These are phyloP conservation scores for Neodiprion pinetum DNA, from an alignment of 1,140 invertebrate genomes.

Conservation along the genomic window DNA sequence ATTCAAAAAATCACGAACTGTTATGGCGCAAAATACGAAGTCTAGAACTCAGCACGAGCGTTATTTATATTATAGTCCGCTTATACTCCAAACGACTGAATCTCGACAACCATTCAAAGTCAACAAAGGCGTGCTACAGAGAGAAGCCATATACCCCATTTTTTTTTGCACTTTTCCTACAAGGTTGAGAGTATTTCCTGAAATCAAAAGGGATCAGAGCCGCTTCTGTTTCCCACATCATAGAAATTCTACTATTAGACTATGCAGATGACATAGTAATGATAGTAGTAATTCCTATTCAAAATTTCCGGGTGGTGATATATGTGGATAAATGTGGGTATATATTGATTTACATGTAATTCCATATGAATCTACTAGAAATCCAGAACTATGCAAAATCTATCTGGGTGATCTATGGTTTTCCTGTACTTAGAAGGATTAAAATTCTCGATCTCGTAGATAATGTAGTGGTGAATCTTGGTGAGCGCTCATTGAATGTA, in stretches of 20 bases:
- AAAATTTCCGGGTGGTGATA: no score
- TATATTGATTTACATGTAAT: no score
- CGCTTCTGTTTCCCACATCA: background rate
- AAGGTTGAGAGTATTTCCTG: conserved; percentile 22
- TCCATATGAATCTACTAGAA: no score
- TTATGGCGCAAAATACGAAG: conserved; percentile 25
- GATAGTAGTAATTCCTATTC: background rate
- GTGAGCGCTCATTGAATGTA: no score
- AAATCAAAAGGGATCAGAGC: conserved; percentile 14
- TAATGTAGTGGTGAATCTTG: no score
- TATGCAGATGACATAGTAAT: conserved; percentile 33
- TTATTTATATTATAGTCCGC: conserved; percentile 22
- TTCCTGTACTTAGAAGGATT: no score
- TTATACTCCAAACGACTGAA: conserved; percentile 17
- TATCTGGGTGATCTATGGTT: no score
- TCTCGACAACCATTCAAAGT: conserved; percentile 10
- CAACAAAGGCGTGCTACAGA: conserved; percentile 27
- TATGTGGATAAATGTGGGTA: no score
- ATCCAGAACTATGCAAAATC: no score
- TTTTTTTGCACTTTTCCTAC: conserved; percentile 24
- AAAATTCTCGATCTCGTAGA: no score
- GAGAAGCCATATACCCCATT: conserved; percentile 25
- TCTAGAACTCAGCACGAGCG: conserved; percentile 21
- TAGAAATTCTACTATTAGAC: conserved; percentile 18
- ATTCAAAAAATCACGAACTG: conserved; percentile 24